Evolutionary conservation across 2,113 vertebrate species (phyloP), one percentile per base, ranked within the genome.

Genomic region (Bos indicus): DNA sequence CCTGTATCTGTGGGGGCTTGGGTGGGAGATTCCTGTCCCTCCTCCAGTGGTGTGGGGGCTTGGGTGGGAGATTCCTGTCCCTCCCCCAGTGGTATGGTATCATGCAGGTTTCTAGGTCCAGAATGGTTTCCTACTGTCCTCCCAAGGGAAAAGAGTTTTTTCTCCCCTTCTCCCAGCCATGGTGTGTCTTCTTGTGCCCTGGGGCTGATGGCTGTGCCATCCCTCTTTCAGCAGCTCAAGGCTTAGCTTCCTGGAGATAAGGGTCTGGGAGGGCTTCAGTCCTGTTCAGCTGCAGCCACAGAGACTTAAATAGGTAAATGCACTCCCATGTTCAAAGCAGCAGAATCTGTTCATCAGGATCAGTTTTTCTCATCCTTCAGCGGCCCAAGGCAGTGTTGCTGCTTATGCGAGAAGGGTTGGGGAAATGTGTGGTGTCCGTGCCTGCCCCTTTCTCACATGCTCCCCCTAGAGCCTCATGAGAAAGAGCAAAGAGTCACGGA

Each of bases 381-480:
- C 28, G 3, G n/a, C 54, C 33, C 13, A 13, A 67, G 25, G 40
- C 40, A 0, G n/a, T 80, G 71, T 48, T 2, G 17, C 3, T 86
- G 25, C 57, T 54, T n/a, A 8, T 15, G 4, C 11, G 36, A 88
- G 21, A 88, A 67, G 14, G 59, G 8, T 15, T 81, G 10, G 6
- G 15, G n/a, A 21, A 56, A 28, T 0, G 1, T 17, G 8, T 2
- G 5, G 57, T 25, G 56, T 52, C 17, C 8, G 17, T 17, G 48
- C 28, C 52, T 26, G 25, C 46, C n/a, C 26, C 57, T 33, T 36
- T 86, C 83, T 80, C 33, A 36, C 7, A 1, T 80, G 46, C 2
- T 17, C 46, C 7, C 1, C 1, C 17, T 4, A 14, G 84, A 43
- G 19, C 74, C 28, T 88, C 74, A 36, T 26, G 71, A n/a, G 71